A percentile compares a stretch with the other conserved stretches of the same genome.
Conservation (phyloP, 2,888 invertebrate genomes). For the Furcula furcula region DNA sequence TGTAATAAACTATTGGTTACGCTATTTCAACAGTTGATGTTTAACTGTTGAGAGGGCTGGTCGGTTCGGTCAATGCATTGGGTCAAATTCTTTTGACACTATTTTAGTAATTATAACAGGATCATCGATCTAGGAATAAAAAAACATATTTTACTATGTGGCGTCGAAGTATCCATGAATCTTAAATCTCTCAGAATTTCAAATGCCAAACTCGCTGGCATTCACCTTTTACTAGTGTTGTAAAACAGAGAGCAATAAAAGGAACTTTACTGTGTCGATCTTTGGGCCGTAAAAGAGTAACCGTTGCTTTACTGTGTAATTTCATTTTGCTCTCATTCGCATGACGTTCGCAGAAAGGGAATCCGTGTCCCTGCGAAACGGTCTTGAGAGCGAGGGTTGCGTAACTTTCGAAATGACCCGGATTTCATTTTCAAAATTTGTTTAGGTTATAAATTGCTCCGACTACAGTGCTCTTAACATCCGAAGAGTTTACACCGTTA, state of each 20-base stretch:
- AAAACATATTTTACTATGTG: too few species aligned
- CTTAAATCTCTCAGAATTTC: background rate
- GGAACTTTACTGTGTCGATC: conserved; percentile 51
- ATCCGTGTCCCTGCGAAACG: conserved; percentile 13
- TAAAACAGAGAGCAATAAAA: conserved; percentile 53
- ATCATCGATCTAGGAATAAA: too few species aligned
- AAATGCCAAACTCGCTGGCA: conserved; percentile 1
- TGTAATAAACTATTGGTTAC: background rate
- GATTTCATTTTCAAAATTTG: background rate
- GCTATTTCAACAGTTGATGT: background rate
- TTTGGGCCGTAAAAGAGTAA: conserved; percentile 43
- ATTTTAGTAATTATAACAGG: background rate
- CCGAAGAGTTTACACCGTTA: too few species aligned
- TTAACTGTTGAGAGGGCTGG: background rate
- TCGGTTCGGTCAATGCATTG: background rate
- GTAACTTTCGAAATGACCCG: background rate
- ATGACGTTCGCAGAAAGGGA: conserved; percentile 28
- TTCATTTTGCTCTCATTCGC: conserved; percentile 34
- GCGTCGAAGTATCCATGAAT: too few species aligned
- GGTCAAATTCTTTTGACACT: background rate
- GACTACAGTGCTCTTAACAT: too few species aligned
- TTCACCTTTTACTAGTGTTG: conserved; percentile 43
- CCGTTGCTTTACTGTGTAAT: conserved; percentile 48
- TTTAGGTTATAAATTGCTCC: too few species aligned
- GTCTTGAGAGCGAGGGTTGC: background rate